Base-by-base conservation (phyloP, 2,797 vertebrate genomes). In the Sebastes elongatus region DNA sequence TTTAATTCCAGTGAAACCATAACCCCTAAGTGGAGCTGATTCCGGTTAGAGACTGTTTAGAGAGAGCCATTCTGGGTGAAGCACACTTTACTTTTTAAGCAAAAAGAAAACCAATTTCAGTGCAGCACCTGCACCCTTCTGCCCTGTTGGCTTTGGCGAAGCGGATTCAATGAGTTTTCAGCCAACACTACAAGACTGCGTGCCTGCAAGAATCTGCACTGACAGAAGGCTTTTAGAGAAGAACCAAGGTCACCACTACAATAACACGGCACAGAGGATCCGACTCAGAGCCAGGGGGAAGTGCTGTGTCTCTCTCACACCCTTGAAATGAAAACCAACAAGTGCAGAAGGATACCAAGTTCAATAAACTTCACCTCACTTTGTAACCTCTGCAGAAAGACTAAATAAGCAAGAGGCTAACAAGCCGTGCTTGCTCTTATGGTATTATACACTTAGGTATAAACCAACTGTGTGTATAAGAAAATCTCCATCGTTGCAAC, bases 71-170 rank as follows among this genome's bases (percentile, higher is more conserved):
- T 89, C 86, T 84, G 74, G 83, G 81, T 84, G 76, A 91, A 86
- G 85, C 73, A 74, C 65, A 85, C 88, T 87, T 93, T 87, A 87
- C 85, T 88, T 92, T 92, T 89, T 83, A 92, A 90, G 90, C 88
- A 89, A 88, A 67, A 93, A 85, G 83, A 86, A 93, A 95, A 93
- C 86, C 87, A 90, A 89, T 92, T 93, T 88, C 75, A 82, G 69
- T 59, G 77, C 74, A 85, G 81, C 86, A 91, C 92, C 90, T 92
- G 87, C 86, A 89, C 81, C 86, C 86, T 86, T 71, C 59, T 85
- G 85, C 91, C 89, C 88, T 90, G 92, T 91, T 94, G 88, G 91
- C 91, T 94, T 94, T 93, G 91, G 92, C 86, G 42, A 65, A 55
- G 77, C 78, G 83, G 83, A 90, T 83, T 91, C 83, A 86, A 83